Evolutionary conservation across 37 sponge, comb jelly and placozoan genomes (phyloP), one percentile per base, ranked within the genome.

Genomic region (Agelas oroides): DNA sequence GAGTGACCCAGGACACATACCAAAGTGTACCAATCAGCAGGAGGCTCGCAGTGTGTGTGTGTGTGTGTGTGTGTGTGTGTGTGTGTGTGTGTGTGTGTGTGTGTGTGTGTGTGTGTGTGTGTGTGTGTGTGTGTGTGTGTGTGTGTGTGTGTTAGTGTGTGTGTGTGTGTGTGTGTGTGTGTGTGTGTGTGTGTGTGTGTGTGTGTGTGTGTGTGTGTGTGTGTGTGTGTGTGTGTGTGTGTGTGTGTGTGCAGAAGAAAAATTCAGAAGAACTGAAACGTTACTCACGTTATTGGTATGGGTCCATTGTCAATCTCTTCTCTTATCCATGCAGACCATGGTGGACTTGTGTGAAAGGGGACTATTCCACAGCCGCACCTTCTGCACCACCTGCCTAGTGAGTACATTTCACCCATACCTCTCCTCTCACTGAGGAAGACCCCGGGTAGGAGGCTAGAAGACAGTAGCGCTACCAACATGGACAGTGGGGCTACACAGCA

Each of bases 371-470:
- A 28, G 68, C 35, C 59, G 86, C 28, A 74, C 75, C 56, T 97
- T 94, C 83, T 97, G 97, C 38, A 73, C 94, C 25, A 92, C 97
- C 2, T 97, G 97, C 71, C 76, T 94, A 38, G 92, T 95, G 37
- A 78, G 91, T 68, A 3, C n/a, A 69, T 65, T 54, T 23, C 32
- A 59, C 17, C 31, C 3, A 8, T 8, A 46, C 46, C 8, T 3
- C 46, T 12, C 46, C 46, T 46, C 46, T 8, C 8, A n/a, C n/a
- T n/a, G n/a, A n/a, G n/a, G n/a, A n/a, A n/a, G n/a, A n/a, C n/a
- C n/a, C n/a, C n/a, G n/a, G n/a, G n/a, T n/a, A n/a, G n/a, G n/a
- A n/a, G n/a, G n/a, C n/a, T n/a, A n/a, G n/a, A n/a, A n/a, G n/a
- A n/a, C n/a, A n/a, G n/a, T n/a, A n/a, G n/a, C n/a, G n/a, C n/a